phyloP scores from a whole-genome alignment of 64 coral and sea anemone genomes.

The Stichodactyla helianthus region DNA sequence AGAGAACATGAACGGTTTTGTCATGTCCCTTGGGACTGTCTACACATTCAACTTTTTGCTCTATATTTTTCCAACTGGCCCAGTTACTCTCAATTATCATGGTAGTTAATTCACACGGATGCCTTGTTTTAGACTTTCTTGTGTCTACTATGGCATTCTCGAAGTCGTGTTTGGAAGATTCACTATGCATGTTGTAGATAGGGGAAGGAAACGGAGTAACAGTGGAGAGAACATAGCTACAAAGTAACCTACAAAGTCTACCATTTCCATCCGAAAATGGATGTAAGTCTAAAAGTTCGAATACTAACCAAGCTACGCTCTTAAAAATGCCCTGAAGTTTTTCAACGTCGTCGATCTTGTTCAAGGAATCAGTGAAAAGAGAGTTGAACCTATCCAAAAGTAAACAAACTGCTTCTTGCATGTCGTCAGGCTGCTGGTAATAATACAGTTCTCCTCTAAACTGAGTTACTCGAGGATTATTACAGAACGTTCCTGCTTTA shows the following conservation, averaged over 20 bases:
- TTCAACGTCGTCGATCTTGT: constrained; percentile 1
- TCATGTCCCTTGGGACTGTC: background rate
- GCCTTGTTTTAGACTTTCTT: constrained; percentile 6
- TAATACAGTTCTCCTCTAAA: constrained; percentile 46
- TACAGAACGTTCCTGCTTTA: constrained; percentile 22
- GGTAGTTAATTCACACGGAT: constrained; percentile 40
- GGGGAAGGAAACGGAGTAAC: constrained; percentile 66
- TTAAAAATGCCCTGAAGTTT: constrained; percentile 61
- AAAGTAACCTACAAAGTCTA: constrained; percentile 64
- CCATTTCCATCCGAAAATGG: constrained; percentile 92
- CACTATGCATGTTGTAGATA: constrained; percentile 72
- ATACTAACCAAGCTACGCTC: constrained; percentile 45
- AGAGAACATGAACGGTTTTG: background rate
- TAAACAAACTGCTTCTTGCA: constrained; percentile 33
- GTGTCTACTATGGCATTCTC: constrained; percentile 43
- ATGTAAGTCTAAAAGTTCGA: constrained; percentile 82
- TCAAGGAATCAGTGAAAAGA: constrained; percentile 29
- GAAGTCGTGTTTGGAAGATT: constrained; percentile 61
- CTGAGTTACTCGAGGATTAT: constrained; percentile 25
- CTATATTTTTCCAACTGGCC: constrained; percentile 47
- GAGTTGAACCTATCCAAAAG: constrained; percentile 53
- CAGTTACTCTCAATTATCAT: constrained; percentile 86
- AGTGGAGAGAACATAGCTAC: constrained; percentile 48
- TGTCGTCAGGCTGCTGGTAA: constrained; percentile 53
- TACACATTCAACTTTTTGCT: background rate